Base-by-base conservation (phyloP, 2,888 invertebrate species). In the Epirrita christyi region DNA sequence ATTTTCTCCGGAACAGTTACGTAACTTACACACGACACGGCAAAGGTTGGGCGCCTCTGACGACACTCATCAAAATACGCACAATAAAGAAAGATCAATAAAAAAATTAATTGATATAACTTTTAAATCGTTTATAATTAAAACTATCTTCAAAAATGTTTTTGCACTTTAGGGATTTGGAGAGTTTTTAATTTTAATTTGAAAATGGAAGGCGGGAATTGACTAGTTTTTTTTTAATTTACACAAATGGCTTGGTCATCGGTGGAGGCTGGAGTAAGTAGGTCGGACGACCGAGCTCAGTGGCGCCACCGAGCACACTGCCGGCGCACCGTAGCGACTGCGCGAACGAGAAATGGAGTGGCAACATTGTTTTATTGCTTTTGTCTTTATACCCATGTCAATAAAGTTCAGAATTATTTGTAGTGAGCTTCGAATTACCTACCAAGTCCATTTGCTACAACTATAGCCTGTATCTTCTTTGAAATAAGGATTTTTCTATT, bases 1-100 rank as follows among this genome's bases (percentile, higher is more conserved):
- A 92, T 91, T 87, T 89, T 85, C 72, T 72, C 86, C 85, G 87
- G 86, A 80, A 84, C 83, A 63, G 85, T 92, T 92, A 88, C 88
- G 91, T 87, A 92, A 91, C 79, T 73, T 66, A 79, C 76, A 80
- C 77, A 81, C 85, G 78, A 71, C 78, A 76, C 77, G 72, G 74
- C 68, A 80, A 85, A 78, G 71, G 81, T 86, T 85, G 73, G 70
- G 73, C 78, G 76, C 82, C 83, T 61, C 82, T 81, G 81, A 65
- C 76, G 68, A 70, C 78, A 80, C 78, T 80, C 79, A 81, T 81
- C 73, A 75, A 66, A 64, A 75, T 71, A 74, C 72, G 74, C 77
- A 80, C 82, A 80, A 75, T 62, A 71, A 66, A 57, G 52, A 60
- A 45, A 51, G 67, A 70, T 67, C 65, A 59, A 75, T 71, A 62